Base-by-base conservation (phyloP, 2,797 vertebrate species). In the Coreius guichenoti region DNA sequence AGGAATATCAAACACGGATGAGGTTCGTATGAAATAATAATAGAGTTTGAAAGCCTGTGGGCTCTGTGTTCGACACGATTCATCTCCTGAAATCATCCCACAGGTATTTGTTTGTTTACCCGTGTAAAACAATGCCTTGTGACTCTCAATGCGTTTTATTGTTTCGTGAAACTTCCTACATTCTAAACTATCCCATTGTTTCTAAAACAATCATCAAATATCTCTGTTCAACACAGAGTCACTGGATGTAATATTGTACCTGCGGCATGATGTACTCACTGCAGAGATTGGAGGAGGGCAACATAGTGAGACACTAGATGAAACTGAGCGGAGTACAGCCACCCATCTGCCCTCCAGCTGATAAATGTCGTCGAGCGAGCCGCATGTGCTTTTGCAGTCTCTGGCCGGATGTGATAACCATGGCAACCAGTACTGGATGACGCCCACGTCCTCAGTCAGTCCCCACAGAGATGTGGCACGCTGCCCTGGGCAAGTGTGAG, bases 11-110 rank as follows among this genome's bases (percentile, higher is more conserved):
- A 92, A 81, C 58, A 90, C 91, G 85, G 45, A 94, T 90, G 90
- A 88, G 65, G 81, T 63, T 79, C 16, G 29, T 80, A 93, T 91
- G 45, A 91, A 94, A 93, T 86, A 90, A 83, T 93, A 90, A 94
- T 86, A 19, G 43, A 45, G 68, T 61, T 51, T 82, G 43, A 77
- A 77, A 67, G 87, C 49, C 73, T 51, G 76, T 78, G 73, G 80
- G 89, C 76, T 65, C 70, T n/a, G 47, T 75, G 33, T 47, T 72
- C 29, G 33, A 61, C 74, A 78, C 26, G 39, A n/a, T 23, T 73
- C 39, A 61, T 79, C 23, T 63, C 36, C 76, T 63, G 39, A 79
- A 63, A 63, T 45, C 56, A 63, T 63, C 56, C 36, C 58, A 58
- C 39, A 19, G 39, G 26, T 49, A 23, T 72, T 21, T 43, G 17